Conservation (phyloP, 1,140 invertebrate species). For the Globodera rostochiensis region DNA sequence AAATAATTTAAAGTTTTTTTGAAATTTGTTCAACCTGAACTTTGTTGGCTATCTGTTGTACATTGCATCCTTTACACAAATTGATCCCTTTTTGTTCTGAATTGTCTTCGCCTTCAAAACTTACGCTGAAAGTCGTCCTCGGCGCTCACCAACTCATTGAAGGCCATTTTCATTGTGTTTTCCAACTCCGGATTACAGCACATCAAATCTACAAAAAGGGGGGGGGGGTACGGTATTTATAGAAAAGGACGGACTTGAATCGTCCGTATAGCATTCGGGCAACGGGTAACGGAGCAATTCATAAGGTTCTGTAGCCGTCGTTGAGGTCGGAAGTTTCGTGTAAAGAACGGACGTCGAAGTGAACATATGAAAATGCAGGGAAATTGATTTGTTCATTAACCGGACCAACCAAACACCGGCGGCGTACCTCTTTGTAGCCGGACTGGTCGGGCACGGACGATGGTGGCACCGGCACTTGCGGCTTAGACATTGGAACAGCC, state of each 20-base stretch:
- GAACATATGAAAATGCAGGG: background rate
- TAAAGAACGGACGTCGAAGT: background rate
- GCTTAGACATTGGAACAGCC: background rate
- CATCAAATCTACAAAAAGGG: slow-evolving; percentile 45
- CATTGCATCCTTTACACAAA: slow-evolving; percentile 34
- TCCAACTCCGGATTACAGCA: slow-evolving; percentile 49
- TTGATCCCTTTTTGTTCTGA: background rate
- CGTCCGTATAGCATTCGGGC: slow-evolving; percentile 49
- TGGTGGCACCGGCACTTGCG: background rate
- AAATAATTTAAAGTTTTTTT: slow-evolving; percentile 5
- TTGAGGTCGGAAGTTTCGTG: background rate
- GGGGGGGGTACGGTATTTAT: background rate
- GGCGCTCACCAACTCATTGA: slow-evolving; percentile 20
- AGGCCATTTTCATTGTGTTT: slow-evolving; percentile 39
- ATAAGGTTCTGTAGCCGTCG: background rate
- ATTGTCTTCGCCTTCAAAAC: background rate
- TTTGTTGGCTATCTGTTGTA: slow-evolving; percentile 46
- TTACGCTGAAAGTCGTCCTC: slow-evolving; percentile 12
- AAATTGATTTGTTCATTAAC: no score
- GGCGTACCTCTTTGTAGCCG: no score
- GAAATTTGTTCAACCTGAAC: slow-evolving; percentile 30
- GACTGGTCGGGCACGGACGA: background rate
- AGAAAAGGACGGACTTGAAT: slow-evolving; percentile 24
- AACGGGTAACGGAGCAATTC: slow-evolving; percentile 34
- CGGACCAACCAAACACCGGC: no score